A percentile compares a stretch with the other conserved stretches of the same genome.
Conservation (phyloP, 2,113 vertebrate species). For the Apodemus speciosus region DNA sequence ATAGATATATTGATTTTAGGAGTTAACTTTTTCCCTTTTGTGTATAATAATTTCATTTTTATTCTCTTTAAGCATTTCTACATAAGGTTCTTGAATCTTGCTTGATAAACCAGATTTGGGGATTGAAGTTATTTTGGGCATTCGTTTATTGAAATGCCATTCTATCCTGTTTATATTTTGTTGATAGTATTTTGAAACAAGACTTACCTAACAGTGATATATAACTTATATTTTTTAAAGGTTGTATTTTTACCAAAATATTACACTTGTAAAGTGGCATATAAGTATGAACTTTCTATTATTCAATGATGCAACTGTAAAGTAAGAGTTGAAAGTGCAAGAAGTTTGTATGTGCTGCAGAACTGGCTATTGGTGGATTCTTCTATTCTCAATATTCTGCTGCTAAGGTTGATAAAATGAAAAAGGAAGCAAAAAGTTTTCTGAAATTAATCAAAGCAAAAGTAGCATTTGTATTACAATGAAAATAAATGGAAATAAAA, state of each 20-base stretch:
- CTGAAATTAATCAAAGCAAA: constrained; percentile 1
- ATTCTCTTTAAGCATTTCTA: not conserved
- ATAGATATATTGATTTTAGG: not conserved
- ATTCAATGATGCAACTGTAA: not conserved
- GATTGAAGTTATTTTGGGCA: constrained; percentile 28
- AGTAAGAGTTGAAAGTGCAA: not conserved
- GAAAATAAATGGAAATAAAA: not conserved
- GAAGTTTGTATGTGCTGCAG: not conserved
- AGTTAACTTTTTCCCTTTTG: constrained; percentile 26
- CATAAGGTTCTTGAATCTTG: constrained; percentile 39
- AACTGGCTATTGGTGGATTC: not conserved
- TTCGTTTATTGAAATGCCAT: not conserved
- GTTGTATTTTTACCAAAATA: constrained; percentile 24
- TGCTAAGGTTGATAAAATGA: not conserved
- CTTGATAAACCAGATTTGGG: constrained; percentile 39
- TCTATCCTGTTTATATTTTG: not conserved
- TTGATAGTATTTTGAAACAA: constrained; percentile 45
- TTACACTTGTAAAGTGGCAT: not conserved
- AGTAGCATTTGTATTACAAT: not conserved
- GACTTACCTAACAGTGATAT: constrained; percentile 6
- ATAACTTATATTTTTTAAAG: constrained; percentile 33
- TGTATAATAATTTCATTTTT: constrained; percentile 12
- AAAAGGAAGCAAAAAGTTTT: not conserved
- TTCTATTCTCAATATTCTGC: not conserved
- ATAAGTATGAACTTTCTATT: not conserved